Evolutionary conservation across 2,888 invertebrate genomes (phyloP).

Genomic region (Schizotus pectinicornis): DNA sequence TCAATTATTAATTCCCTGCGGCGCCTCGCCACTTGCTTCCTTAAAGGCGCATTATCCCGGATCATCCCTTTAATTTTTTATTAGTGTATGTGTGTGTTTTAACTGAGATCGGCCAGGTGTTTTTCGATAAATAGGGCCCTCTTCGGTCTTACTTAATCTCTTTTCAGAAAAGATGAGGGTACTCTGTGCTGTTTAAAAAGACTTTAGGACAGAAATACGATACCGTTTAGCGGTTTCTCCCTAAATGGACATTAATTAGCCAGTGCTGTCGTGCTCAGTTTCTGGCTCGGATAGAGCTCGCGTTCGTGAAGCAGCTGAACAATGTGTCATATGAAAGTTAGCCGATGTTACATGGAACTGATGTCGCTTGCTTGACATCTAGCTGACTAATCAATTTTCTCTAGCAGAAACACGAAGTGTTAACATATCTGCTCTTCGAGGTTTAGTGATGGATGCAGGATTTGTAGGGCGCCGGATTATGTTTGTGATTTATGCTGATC

Average conservation of each 20-base stretch:
- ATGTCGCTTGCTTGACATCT: slow-evolving; percentile 16
- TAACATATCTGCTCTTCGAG: no score
- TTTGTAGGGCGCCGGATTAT: no score
- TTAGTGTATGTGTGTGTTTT: neutral
- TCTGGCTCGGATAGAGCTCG: neutral
- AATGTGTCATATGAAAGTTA: slow-evolving; percentile 12
- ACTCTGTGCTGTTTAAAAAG: slow-evolving; percentile 11
- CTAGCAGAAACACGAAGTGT: no score
- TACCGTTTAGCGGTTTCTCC: slow-evolving; percentile 20
- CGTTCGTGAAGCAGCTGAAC: no score
- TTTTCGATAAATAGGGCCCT: neutral
- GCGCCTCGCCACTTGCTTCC: no score
- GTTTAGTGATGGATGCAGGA: no score
- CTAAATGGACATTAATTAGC: slow-evolving; percentile 27
- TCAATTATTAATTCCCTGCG: no score
- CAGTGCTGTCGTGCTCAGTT: slow-evolving; percentile 20
- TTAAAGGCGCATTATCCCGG: neutral
- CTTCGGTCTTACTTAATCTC: neutral
- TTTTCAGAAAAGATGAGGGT: slow-evolving; percentile 5
- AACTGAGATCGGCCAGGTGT: slow-evolving; percentile 9
- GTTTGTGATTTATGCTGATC: no score
- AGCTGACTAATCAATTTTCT: slow-evolving; percentile 13
- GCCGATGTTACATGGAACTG: slow-evolving; percentile 8
- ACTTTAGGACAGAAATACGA: slow-evolving; percentile 20
- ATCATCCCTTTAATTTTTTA: slow-evolving; percentile 5